Evolutionary conservation across 2,113 vertebrate species (phyloP).

Genomic region (Falcunculus frontatus): DNA sequence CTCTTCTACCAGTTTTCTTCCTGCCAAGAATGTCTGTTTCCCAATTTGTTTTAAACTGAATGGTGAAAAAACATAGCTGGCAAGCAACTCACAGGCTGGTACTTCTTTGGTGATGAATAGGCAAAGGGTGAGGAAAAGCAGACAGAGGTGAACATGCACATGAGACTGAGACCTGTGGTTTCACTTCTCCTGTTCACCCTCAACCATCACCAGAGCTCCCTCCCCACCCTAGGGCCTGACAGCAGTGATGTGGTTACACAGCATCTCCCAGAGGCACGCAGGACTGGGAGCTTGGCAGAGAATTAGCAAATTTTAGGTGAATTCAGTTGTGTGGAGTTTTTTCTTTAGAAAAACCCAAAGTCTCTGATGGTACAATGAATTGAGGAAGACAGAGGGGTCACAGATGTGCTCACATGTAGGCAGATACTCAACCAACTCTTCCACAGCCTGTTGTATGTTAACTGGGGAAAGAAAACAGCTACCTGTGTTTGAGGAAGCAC

Average conservation of each 20-base stretch:
- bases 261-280: background rate
- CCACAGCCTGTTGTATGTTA: background rate
- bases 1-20: background rate
- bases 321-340: background rate
- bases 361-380: background rate
- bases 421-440: background rate
- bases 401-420: rapidly evolving
- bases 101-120: background rate
- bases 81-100: background rate
- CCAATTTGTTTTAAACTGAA: background rate
- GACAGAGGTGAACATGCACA: background rate
- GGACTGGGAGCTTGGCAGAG: background rate
- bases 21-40: background rate
- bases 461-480: background rate
- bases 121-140: background rate
- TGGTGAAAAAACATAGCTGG: background rate
- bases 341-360: background rate
- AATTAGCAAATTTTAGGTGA: background rate
- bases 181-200: background rate
- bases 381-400: background rate
- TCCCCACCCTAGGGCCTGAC: rapidly evolving
- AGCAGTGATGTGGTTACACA: background rate
- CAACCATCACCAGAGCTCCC: background rate
- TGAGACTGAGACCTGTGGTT: background rate
- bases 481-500: background rate